A percentile compares a stretch with the other conserved stretches of the same genome.
These are phyloP conservation scores for Rhynchomys soricoides DNA, from an alignment of 2,113 vertebrate genomes.

Conservation along the genomic window DNA sequence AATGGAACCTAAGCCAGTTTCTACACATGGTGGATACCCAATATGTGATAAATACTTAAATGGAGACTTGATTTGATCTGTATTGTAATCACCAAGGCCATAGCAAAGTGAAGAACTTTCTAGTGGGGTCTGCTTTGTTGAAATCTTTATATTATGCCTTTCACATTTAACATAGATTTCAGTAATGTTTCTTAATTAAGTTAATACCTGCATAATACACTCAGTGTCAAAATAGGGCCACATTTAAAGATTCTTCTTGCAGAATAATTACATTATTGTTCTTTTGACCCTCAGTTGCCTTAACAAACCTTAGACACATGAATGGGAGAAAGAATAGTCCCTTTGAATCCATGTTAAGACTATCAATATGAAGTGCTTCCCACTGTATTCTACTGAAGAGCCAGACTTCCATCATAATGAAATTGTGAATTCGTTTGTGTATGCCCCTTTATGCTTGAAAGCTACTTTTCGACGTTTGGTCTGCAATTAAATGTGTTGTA, in stretches of 20 bases:
- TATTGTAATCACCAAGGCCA: constrained; percentile 1
- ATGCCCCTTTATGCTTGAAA: constrained; percentile 64
- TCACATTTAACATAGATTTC: constrained; percentile 35
- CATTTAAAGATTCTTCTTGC: constrained; percentile 69
- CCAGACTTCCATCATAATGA: constrained; percentile 65
- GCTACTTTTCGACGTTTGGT: constrained; percentile 75
- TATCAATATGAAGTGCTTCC: constrained; percentile 73
- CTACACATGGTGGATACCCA: not conserved
- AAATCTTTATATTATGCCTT: constrained; percentile 40
- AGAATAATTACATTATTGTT: constrained; percentile 68
- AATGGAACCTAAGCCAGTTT: not conserved
- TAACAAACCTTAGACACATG: constrained; percentile 56
- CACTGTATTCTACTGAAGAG: constrained; percentile 57
- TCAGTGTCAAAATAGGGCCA: constrained; percentile 45
- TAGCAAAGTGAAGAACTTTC: not conserved
- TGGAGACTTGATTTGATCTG: constrained; percentile 52
- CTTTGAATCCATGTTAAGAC: constrained; percentile 52
- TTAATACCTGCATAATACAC: not conserved
- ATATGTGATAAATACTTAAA: not conserved
- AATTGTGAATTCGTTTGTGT: constrained; percentile 71
- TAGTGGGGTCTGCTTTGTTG: not conserved
- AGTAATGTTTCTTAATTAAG: constrained; percentile 1
- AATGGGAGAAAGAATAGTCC: constrained; percentile 65
- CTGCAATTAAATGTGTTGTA: constrained; percentile 73
- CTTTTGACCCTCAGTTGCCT: constrained; percentile 72